Percentiles rank a stretch among this genome's conserved stretches.
Evolutionary conservation across 2,888 invertebrate genomes (phyloP).

Genomic region (Carabus problematicus): DNA sequence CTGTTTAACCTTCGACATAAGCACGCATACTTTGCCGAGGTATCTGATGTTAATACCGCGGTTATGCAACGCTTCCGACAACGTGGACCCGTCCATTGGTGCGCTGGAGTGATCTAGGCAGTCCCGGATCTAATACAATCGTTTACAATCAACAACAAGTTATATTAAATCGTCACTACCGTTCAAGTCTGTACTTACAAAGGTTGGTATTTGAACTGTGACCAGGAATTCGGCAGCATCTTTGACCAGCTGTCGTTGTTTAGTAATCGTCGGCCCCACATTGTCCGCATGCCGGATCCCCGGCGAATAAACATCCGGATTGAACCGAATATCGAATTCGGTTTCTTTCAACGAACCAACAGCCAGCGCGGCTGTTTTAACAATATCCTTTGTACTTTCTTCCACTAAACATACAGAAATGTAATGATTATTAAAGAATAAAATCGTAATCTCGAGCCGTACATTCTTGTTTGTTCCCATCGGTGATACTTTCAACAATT

Average conservation of each 20-base stretch:
- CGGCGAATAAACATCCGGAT: constrained; percentile 97
- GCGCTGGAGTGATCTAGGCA: constrained; percentile 90
- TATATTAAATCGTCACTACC: too few relatives aligned
- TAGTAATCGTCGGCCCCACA: constrained; percentile 72
- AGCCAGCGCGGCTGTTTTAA: constrained; percentile 86
- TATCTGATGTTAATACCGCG: constrained; percentile 97
- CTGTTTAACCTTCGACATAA: constrained; percentile 78
- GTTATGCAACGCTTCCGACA: constrained; percentile 92
- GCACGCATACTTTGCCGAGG: constrained; percentile 87
- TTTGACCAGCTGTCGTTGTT: constrained; percentile 88
- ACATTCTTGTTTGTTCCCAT: constrained; percentile 79
- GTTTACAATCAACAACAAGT: constrained; percentile 13
- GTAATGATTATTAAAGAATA: neutral
- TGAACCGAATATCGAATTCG: constrained; percentile 97
- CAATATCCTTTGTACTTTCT: constrained; percentile 86
- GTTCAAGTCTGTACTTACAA: too few relatives aligned
- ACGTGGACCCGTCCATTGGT: constrained; percentile 92
- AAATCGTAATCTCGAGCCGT: constrained; percentile 53
- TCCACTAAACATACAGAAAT: constrained; percentile 66
- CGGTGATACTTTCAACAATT: constrained; percentile 88
- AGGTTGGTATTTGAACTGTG: constrained; percentile 91
- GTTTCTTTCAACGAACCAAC: constrained; percentile 95
- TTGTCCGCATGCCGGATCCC: constrained; percentile 86
- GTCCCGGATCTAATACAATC: constrained; percentile 76
- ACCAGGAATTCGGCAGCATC: constrained; percentile 96